Conservation (phyloP, 2,797 vertebrate genomes). For the Acanthurus leucopareius region DNA sequence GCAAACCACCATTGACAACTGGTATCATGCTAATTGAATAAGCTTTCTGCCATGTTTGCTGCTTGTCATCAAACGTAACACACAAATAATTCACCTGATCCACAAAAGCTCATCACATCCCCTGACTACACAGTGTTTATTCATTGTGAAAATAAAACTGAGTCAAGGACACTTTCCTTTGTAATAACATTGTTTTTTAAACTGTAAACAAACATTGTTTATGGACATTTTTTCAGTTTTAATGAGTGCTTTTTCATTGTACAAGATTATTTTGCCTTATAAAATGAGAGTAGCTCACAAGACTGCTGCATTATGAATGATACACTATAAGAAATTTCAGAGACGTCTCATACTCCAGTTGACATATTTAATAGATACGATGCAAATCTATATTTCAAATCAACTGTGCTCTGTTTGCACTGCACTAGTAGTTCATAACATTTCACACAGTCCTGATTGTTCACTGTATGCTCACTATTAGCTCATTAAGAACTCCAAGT, state of each 20-base stretch:
- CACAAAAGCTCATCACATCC: neutral
- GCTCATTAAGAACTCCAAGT: constrained; percentile 65
- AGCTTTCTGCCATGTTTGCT: neutral
- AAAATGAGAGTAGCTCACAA: neutral
- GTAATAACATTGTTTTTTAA: neutral
- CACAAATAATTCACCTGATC: neutral
- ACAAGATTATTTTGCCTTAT: neutral
- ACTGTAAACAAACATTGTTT: neutral
- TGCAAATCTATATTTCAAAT: constrained; percentile 20
- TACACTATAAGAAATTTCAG: neutral
- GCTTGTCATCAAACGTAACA: constrained; percentile 2
- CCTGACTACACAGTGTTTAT: neutral
- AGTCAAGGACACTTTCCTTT: neutral
- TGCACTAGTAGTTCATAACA: constrained; percentile 9
- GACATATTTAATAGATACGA: neutral
- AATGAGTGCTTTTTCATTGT: neutral
- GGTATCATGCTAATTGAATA: neutral
- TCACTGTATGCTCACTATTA: constrained; percentile 54
- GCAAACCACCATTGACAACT: neutral
- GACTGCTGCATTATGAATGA: neutral
- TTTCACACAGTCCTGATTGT: constrained; percentile 48
- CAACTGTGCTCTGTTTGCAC: constrained; percentile 9
- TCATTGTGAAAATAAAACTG: neutral
- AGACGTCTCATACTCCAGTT: neutral
- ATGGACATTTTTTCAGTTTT: neutral